Conservation (phyloP, 1,140 invertebrate species). For the Drusus annulatus region DNA sequence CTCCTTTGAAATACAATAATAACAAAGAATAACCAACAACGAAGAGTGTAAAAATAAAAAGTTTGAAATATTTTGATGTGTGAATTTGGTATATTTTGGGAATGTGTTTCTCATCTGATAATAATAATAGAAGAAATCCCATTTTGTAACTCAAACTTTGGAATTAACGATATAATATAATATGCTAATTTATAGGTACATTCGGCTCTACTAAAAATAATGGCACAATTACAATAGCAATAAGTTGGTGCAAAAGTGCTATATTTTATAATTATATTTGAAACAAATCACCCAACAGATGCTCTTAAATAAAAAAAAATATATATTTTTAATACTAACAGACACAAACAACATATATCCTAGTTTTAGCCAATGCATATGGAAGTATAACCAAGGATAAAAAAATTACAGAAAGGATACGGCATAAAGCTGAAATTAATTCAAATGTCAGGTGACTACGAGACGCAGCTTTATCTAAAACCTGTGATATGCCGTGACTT, state of each 20-base stretch:
- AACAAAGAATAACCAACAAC: constrained; percentile 6
- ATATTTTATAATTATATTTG: constrained; percentile 34
- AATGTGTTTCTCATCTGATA: constrained; percentile 26
- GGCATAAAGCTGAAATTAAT: too few relatives aligned
- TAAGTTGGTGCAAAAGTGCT: constrained; percentile 45
- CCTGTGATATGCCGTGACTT: too few relatives aligned
- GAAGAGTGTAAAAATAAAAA: not conserved
- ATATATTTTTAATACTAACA: not conserved
- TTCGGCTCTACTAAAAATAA: constrained; percentile 48
- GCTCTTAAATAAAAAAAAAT: constrained; percentile 33
- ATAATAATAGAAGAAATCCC: constrained; percentile 10
- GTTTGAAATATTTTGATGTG: too few relatives aligned
- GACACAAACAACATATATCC: constrained; percentile 7
- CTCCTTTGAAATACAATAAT: not conserved
- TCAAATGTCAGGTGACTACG: too few relatives aligned
- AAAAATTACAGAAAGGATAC: too few relatives aligned
- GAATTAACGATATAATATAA: constrained; percentile 9
- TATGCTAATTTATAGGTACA: constrained; percentile 42
- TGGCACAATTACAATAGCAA: constrained; percentile 46
- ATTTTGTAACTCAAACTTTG: constrained; percentile 37
- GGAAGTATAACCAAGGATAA: too few relatives aligned
- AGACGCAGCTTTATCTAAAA: too few relatives aligned
- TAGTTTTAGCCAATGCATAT: too few relatives aligned
- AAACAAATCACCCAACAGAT: constrained; percentile 39
- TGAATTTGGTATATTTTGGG: constrained; percentile 39